These are phyloP conservation scores for Thunnus thynnus DNA, from an alignment of 2,113 vertebrate genomes.

Conservation along the genomic window DNA sequence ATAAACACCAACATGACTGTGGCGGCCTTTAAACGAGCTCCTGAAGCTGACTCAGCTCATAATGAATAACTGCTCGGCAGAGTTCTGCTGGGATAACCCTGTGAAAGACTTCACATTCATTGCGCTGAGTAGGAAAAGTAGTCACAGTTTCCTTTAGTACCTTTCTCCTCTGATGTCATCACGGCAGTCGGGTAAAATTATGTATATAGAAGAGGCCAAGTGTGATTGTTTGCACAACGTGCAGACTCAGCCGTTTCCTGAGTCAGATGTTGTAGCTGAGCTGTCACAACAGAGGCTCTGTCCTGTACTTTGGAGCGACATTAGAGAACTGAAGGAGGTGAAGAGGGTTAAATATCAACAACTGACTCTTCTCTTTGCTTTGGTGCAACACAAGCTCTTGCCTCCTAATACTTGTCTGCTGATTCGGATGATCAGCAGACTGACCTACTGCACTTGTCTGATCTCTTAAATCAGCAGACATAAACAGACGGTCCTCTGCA, in stretches of 20 bases:
- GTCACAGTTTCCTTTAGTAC: background rate
- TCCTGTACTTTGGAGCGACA: background rate
- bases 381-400: background rate
- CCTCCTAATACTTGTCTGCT: background rate
- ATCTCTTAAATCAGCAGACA: slow-evolving; percentile 2
- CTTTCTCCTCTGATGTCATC: slow-evolving; percentile 10
- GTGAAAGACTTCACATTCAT: slow-evolving; percentile 28
- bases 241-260: slow-evolving; percentile 24
- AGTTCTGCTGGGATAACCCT: slow-evolving; percentile 27
- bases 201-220: background rate
- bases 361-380: background rate
- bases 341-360: slow-evolving; percentile 9
- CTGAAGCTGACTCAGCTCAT: slow-evolving; percentile 45
- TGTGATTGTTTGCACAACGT: background rate
- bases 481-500: no score
- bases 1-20: slow-evolving; percentile 37
- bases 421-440: slow-evolving; percentile 4
- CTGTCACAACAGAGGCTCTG: slow-evolving; percentile 2
- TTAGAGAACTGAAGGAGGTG: slow-evolving; percentile 4
- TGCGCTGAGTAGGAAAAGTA: slow-evolving; percentile 20
- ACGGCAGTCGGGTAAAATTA: slow-evolving; percentile 9
- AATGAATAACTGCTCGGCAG: slow-evolving; percentile 18
- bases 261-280: slow-evolving; percentile 3
- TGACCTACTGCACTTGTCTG: slow-evolving; percentile 22
- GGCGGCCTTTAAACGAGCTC: slow-evolving; percentile 44